Evolutionary conservation across 2,888 invertebrate species (phyloP).

Genomic region (Notodonta ziczac): DNA sequence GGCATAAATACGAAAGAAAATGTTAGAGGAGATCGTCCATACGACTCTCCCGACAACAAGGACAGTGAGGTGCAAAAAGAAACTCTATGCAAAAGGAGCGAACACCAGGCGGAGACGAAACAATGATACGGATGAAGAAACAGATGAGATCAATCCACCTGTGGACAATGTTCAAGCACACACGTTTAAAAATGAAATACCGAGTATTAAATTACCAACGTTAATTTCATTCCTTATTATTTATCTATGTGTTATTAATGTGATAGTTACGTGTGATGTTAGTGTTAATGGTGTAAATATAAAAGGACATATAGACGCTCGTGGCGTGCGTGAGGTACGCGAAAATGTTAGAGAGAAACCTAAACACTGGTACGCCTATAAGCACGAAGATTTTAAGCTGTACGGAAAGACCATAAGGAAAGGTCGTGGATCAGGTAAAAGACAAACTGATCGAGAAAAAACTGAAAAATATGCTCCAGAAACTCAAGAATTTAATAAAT

Average conservation of each 20-base stretch:
- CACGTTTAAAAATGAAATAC: constrained; percentile 63
- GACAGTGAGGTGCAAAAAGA: constrained; percentile 53
- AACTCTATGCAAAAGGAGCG: constrained; percentile 51
- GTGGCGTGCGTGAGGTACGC: constrained; percentile 37
- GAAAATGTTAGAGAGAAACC: constrained; percentile 45
- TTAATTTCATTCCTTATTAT: constrained; percentile 68
- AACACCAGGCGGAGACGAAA: constrained; percentile 58
- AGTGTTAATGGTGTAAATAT: constrained; percentile 71
- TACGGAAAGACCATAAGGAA: constrained; percentile 52
- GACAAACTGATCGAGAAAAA: constrained; percentile 59
- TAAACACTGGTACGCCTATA: constrained; percentile 53
- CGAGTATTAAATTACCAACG: constrained; percentile 44
- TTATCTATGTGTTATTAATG: constrained; percentile 75
- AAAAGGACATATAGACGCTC: constrained; percentile 47
- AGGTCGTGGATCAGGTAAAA: constrained; percentile 50
- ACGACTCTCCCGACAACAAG: constrained; percentile 69
- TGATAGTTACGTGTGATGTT: constrained; percentile 80
- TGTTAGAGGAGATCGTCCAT: constrained; percentile 76
- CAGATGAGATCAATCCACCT: constrained; percentile 49
- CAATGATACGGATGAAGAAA: constrained; percentile 43
- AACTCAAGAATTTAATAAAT: constrained; percentile 60
- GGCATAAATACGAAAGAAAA: constrained; percentile 69
- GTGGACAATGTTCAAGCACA: constrained; percentile 78
- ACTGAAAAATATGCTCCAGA: constrained; percentile 55
- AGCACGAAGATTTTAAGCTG: constrained; percentile 45